These are phyloP conservation scores for Brachionus manjavacas DNA, from an alignment of 1,140 invertebrate genomes.

Conservation along the genomic window DNA sequence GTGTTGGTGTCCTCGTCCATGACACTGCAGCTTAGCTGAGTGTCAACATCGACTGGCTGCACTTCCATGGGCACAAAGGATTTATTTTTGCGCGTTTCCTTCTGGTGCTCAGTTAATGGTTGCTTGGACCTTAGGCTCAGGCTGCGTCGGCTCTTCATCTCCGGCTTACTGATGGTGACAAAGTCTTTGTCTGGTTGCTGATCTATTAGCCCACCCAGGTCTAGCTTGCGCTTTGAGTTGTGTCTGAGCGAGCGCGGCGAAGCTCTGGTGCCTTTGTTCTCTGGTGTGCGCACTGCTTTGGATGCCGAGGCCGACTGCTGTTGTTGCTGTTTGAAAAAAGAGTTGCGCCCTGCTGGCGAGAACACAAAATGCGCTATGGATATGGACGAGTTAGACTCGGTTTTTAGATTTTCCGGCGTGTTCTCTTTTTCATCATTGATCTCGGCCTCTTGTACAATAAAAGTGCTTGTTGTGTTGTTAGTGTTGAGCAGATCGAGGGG, in stretches of 20 bases:
- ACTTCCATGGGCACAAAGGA: slow-evolving; percentile 39
- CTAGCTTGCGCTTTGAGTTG: slow-evolving; percentile 29
- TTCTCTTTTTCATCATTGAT: slow-evolving; percentile 38
- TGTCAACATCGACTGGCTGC: background rate
- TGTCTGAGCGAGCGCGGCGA: slow-evolving; percentile 24
- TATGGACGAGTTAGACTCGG: background rate
- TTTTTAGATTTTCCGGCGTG: slow-evolving; percentile 15
- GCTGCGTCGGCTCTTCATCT: background rate
- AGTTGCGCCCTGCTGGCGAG: slow-evolving; percentile 26
- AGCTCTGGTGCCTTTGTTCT: background rate
- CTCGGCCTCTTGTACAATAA: background rate
- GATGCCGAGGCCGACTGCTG: slow-evolving; percentile 8
- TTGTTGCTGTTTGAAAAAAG: slow-evolving; percentile 4
- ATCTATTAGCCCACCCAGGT: slow-evolving; percentile 25
- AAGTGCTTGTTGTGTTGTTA: background rate
- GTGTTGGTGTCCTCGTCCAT: slow-evolving; percentile 36
- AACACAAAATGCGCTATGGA: slow-evolving; percentile 25
- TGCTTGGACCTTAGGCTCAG: background rate
- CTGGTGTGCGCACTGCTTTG: slow-evolving; percentile 5
- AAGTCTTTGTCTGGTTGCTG: slow-evolving; percentile 14
- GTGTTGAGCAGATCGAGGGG: background rate
- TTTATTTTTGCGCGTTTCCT: slow-evolving; percentile 13
- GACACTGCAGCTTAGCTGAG: slow-evolving; percentile 5
- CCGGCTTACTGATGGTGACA: slow-evolving; percentile 4
- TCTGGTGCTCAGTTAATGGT: slow-evolving; percentile 28